Conservation (phyloP, 2,888 invertebrate genomes). For the Ferrisia virgata region DNA sequence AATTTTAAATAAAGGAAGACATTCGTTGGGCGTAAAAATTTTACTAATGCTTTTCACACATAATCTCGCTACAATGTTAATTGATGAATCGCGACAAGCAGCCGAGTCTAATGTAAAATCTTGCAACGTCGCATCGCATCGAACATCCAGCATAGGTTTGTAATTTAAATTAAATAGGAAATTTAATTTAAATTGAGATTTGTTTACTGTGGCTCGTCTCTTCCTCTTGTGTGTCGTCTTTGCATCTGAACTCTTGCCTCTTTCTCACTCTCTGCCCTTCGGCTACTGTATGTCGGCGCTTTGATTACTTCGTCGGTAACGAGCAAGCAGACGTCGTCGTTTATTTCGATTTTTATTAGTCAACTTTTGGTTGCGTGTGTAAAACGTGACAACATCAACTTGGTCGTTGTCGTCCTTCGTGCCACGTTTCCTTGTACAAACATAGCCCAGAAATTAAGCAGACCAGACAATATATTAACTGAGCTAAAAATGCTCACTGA, state of each 20-base stretch:
- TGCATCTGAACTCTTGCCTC: background rate
- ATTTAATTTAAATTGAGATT: background rate
- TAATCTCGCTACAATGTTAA: background rate
- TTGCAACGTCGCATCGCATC: background rate
- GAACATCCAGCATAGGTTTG: too few relatives aligned
- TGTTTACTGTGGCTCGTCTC: background rate
- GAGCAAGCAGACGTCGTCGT: background rate
- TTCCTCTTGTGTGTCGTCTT: background rate
- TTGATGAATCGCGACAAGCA: slow-evolving; percentile 4
- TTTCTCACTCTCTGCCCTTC: background rate
- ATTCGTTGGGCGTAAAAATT: slow-evolving; percentile 18
- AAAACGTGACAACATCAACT: too few relatives aligned
- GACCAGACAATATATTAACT: too few relatives aligned
- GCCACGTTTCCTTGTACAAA: too few relatives aligned
- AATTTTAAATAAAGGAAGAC: slow-evolving; percentile 19
- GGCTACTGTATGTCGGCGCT: background rate
- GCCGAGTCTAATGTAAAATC: background rate
- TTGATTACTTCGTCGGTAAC: background rate
- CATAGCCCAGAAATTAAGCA: too few relatives aligned
- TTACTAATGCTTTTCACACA: background rate
- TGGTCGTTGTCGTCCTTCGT: too few relatives aligned
- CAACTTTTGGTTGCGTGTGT: background rate
- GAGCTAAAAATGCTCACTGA: too few relatives aligned
- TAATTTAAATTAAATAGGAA: background rate
- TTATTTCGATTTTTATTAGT: slow-evolving; percentile 1